These are phyloP conservation scores for Drosophila bifasciata DNA, from an alignment of 1,140 invertebrate species.

Conservation along the genomic window DNA sequence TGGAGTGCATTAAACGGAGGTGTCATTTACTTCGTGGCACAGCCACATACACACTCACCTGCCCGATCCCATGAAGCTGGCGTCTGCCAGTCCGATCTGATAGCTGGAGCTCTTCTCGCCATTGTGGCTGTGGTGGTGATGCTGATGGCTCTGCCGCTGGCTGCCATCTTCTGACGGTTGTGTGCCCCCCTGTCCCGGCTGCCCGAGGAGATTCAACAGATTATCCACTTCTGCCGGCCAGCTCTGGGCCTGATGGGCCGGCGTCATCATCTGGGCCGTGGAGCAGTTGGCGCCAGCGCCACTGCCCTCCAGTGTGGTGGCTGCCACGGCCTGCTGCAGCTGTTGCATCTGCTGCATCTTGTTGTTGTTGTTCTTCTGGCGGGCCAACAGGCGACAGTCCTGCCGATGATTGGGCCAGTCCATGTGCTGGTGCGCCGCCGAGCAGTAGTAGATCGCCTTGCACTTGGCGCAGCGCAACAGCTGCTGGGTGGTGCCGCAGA, in stretches of 20 bases:
- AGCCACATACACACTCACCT: constrained; percentile 59
- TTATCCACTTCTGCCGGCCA: constrained; percentile 66
- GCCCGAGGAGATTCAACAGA: constrained; percentile 55
- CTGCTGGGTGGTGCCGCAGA: constrained; percentile 88
- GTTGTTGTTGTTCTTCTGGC: constrained; percentile 61
- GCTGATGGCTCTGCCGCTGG: constrained; percentile 34
- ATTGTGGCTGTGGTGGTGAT: constrained; percentile 43
- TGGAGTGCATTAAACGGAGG: too few species aligned
- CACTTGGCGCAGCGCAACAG: constrained; percentile 90
- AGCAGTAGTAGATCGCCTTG: constrained; percentile 90
- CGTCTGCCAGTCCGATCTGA: constrained; percentile 69
- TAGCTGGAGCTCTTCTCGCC: constrained; percentile 75
- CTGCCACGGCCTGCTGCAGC: constrained; percentile 68
- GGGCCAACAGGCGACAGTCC: constrained; percentile 83
- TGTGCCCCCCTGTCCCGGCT: constrained; percentile 18
- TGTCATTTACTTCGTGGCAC: too few species aligned
- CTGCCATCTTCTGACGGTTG: neutral
- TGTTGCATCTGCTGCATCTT: constrained; percentile 16
- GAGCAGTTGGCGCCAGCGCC: constrained; percentile 66
- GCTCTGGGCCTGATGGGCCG: constrained; percentile 62
- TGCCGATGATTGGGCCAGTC: constrained; percentile 91
- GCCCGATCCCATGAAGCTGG: constrained; percentile 72
- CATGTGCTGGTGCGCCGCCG: constrained; percentile 90
- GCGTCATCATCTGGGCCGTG: constrained; percentile 71
- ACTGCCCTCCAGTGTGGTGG: constrained; percentile 57